Evolutionary conservation across 2,113 vertebrate species (phyloP).

Genomic region (Parotia lawesii): DNA sequence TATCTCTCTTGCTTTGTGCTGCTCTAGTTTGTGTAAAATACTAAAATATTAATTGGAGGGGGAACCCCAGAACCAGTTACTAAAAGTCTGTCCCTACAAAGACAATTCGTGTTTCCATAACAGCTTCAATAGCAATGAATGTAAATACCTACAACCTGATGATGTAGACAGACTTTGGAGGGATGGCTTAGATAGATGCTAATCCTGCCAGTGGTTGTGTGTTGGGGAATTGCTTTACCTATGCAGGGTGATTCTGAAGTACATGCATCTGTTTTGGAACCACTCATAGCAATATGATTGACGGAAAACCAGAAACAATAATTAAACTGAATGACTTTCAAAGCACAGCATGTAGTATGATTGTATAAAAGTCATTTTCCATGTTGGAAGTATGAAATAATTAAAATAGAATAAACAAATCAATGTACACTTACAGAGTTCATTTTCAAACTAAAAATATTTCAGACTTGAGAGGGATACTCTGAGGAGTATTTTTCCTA

Average conservation of each 20-base stretch:
- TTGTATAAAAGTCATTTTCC: not conserved
- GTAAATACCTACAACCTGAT: not conserved
- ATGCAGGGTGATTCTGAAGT: not conserved
- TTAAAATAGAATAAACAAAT: not conserved
- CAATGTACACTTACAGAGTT: not conserved
- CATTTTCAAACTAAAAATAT: not conserved
- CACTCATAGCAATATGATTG: not conserved
- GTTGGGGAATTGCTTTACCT: not conserved
- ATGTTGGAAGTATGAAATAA: not conserved
- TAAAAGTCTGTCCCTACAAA: not conserved
- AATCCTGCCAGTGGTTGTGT: not conserved
- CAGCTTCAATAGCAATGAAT: not conserved
- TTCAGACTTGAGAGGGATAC: not conserved
- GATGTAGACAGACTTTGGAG: not conserved
- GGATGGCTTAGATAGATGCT: not conserved
- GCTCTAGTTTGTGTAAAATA: not conserved
- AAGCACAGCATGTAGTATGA: not conserved
- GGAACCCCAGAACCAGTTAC: not conserved
- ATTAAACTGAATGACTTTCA: not conserved
- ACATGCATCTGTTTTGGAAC: not conserved
- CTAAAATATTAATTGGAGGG: not conserved
- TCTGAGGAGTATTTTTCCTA: not conserved
- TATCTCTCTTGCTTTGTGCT: not conserved
- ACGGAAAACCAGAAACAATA: not conserved
- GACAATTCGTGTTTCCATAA: not conserved